Percentiles rank a stretch among this genome's conserved stretches.
These are phyloP conservation scores for Drosophila kanapiae DNA, from an alignment of 1,140 invertebrate species.

Conservation along the genomic window DNA sequence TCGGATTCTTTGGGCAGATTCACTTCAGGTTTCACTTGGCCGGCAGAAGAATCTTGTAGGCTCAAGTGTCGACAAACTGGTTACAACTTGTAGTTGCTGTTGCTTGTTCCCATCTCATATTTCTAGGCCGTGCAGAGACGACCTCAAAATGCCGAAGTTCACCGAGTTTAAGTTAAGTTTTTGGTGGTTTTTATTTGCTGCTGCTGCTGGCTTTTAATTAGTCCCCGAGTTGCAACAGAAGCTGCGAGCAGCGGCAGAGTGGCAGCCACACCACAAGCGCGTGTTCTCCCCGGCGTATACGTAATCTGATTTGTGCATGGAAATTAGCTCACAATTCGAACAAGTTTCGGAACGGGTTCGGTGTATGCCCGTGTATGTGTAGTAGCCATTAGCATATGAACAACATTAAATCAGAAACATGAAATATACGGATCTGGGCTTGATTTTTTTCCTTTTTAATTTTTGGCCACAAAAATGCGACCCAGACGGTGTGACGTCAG, in stretches of 20 bases:
- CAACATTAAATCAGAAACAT: conserved; percentile 40
- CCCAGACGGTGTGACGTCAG: conserved; percentile 28
- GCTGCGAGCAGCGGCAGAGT: conserved; percentile 21
- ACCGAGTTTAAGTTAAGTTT: conserved; percentile 23
- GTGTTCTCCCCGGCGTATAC: conserved; percentile 72
- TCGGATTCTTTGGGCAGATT: conserved; percentile 76
- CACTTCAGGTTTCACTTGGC: conserved; percentile 61
- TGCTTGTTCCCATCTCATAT: conserved; percentile 57
- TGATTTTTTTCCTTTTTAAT: neutral
- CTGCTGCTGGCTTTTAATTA: conserved; percentile 62
- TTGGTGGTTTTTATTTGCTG: conserved; percentile 18
- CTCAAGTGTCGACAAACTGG: conserved; percentile 71
- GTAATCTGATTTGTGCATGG: conserved; percentile 71
- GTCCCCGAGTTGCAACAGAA: conserved; percentile 31
- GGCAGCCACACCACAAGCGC: conserved; percentile 48
- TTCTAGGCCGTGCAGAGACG: conserved; percentile 68
- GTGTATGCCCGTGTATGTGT: neutral
- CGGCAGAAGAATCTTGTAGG: conserved; percentile 74
- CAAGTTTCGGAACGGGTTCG: conserved; percentile 50
- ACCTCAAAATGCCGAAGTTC: conserved; percentile 81
- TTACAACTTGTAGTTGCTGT: conserved; percentile 45
- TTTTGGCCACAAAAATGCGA: conserved; percentile 31
- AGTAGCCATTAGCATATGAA: conserved; percentile 39
- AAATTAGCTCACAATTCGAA: conserved; percentile 70
- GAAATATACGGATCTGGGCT: conserved; percentile 23